phyloP scores from a whole-genome alignment of 1,140 invertebrate genomes.

The Homarus americanus region DNA sequence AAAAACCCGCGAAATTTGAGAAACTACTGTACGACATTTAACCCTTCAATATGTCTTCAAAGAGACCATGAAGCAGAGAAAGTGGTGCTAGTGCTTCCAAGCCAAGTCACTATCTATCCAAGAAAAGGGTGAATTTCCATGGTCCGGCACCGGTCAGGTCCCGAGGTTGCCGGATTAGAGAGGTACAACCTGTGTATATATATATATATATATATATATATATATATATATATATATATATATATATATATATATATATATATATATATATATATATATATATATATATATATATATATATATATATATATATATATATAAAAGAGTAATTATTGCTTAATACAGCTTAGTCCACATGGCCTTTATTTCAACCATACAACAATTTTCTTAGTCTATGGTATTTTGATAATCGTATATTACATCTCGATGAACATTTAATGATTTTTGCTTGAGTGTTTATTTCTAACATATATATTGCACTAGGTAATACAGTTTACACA shows the following conservation, averaged over 20 bases:
- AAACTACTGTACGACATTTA: too few relatives aligned
- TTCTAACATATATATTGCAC: not conserved
- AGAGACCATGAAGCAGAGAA: too few relatives aligned
- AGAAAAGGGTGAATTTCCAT: too few relatives aligned
- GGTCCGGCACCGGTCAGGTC: too few relatives aligned
- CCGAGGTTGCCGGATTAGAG: too few relatives aligned
- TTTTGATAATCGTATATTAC: not conserved
- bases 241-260: not conserved
- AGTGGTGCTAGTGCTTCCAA: too few relatives aligned
- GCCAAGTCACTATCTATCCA: too few relatives aligned
- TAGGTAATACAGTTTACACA: not conserved
- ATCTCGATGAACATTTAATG: not conserved
- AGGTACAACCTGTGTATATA: not conserved
- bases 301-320: not conserved
- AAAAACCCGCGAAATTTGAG: too few relatives aligned
- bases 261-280: not conserved
- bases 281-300: not conserved
- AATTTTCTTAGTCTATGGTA: not conserved
- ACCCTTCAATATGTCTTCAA: too few relatives aligned
- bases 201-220: conserved; percentile 27
- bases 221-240: conserved; percentile 39
- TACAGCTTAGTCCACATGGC: not conserved
- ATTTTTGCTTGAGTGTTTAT: not conserved
- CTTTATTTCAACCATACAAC: not conserved
- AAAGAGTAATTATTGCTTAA: not conserved